A percentile compares a stretch with the other conserved stretches of the same genome.
Evolutionary conservation across 2,797 vertebrate species (phyloP).

Genomic region (Melanotaenia maccullochi): DNA sequence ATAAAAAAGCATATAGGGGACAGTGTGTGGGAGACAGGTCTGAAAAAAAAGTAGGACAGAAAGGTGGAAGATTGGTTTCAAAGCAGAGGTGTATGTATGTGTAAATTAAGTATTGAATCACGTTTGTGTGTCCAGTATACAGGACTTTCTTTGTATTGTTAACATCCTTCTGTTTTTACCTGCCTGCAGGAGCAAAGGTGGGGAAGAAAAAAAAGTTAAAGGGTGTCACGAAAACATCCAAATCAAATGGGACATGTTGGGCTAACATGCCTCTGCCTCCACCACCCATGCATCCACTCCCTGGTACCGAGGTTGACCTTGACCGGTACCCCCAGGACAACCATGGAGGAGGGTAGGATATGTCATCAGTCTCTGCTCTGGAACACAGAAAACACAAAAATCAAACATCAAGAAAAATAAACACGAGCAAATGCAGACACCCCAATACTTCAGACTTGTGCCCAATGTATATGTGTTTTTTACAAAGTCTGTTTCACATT

Average conservation of each 20-base stretch:
- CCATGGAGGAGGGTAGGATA: constrained; percentile 85
- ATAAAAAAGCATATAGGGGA: constrained; percentile 50
- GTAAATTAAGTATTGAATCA: constrained; percentile 7
- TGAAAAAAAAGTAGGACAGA: constrained; percentile 32
- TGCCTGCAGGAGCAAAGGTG: constrained; percentile 88
- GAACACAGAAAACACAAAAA: constrained; percentile 43
- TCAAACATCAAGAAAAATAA: not conserved
- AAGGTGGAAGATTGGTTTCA: constrained; percentile 48
- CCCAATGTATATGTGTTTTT: no score
- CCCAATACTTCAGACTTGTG: constrained; percentile 2
- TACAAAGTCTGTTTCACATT: no score
- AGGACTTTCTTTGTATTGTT: constrained; percentile 7
- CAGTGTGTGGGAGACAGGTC: constrained; percentile 37
- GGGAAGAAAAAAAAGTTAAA: constrained; percentile 98
- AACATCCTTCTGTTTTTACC: constrained; percentile 21
- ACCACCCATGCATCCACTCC: constrained; percentile 93
- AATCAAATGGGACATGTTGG: constrained; percentile 93
- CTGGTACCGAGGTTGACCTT: constrained; percentile 90
- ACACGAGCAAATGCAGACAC: constrained; percentile 40
- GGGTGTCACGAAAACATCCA: constrained; percentile 89
- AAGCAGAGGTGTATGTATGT: constrained; percentile 9
- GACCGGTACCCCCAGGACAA: constrained; percentile 90
- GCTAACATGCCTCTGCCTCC: constrained; percentile 91
- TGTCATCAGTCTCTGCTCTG: constrained; percentile 58
- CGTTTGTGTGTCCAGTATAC: constrained; percentile 1